Conservation (phyloP, 1,140 invertebrate genomes). For the Penaeus vannamei region DNA sequence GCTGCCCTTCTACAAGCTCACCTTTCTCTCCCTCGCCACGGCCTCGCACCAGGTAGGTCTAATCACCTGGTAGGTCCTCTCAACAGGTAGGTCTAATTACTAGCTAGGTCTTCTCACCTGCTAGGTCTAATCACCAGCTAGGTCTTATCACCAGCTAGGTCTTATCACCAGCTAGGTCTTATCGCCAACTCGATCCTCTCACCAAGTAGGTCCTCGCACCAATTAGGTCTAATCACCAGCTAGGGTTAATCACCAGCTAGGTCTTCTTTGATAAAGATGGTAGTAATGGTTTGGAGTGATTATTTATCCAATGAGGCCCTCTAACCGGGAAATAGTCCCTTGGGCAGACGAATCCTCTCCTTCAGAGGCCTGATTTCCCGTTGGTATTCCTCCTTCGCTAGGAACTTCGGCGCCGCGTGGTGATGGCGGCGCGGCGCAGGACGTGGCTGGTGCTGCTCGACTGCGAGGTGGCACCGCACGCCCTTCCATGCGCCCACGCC, state of each 20-base stretch:
- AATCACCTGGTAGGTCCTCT: conserved; percentile 29
- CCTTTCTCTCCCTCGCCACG: conserved; percentile 50
- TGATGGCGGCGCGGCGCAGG: conserved; percentile 44
- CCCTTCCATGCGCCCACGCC: background rate
- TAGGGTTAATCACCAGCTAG: no score
- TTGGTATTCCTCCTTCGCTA: background rate
- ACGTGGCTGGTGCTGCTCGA: conserved; percentile 54
- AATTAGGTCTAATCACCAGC: no score
- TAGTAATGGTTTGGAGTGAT: no score
- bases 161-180: no score
- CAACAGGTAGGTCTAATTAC: no score
- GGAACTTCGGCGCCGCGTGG: conserved; percentile 53
- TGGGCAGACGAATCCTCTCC: no score
- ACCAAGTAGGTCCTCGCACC: background rate
- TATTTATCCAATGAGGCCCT: no score
- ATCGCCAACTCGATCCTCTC: no score
- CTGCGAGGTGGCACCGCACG: background rate
- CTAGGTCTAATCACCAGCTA: no score
- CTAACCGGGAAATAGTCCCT: no score
- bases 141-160: conserved; percentile 29
- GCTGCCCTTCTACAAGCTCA: conserved; percentile 52
- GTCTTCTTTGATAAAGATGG: no score
- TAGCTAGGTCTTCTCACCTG: no score
- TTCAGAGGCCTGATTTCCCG: background rate
- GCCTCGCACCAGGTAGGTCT: conserved; percentile 44